Conservation (phyloP, 1,140 invertebrate species). For the Drosophila funebris region DNA sequence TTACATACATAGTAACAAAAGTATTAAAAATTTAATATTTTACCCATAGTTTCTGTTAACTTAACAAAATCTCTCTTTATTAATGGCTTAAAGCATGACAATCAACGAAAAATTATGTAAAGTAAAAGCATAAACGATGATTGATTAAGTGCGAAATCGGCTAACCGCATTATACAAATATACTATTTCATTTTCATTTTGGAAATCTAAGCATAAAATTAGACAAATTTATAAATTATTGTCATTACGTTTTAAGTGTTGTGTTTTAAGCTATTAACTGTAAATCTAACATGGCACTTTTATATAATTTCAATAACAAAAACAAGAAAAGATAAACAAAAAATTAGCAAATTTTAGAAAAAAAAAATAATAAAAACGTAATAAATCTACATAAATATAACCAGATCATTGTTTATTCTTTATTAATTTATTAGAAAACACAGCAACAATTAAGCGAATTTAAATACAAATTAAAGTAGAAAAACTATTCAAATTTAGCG, state of each 20-base stretch:
- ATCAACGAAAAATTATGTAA: slow-evolving; percentile 61
- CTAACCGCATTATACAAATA: not conserved
- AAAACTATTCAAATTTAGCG: not conserved
- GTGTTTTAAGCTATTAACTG: slow-evolving; percentile 58
- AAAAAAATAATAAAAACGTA: slow-evolving; percentile 38
- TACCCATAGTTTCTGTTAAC: slow-evolving; percentile 19
- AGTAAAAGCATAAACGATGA: slow-evolving; percentile 40
- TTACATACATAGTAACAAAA: slow-evolving; percentile 50
- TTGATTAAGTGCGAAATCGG: slow-evolving; percentile 29
- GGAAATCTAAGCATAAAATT: not conserved
- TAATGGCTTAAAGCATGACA: slow-evolving; percentile 76
- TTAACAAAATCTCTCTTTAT: not conserved
- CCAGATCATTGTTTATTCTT: not conserved
- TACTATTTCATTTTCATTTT: not conserved
- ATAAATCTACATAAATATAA: slow-evolving; percentile 36
- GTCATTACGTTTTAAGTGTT: slow-evolving; percentile 54
- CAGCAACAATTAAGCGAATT: not conserved
- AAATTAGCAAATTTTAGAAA: slow-evolving; percentile 65
- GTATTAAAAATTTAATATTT: slow-evolving; percentile 4
- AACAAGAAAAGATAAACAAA: slow-evolving; percentile 25
- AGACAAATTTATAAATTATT: slow-evolving; percentile 24
- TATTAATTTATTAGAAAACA: not conserved
- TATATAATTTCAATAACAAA: slow-evolving; percentile 58
- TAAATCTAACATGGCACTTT: slow-evolving; percentile 42
- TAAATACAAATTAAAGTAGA: not conserved